These are phyloP conservation scores for Girardinus metallicus DNA, from an alignment of 2,797 vertebrate genomes.

Conservation along the genomic window DNA sequence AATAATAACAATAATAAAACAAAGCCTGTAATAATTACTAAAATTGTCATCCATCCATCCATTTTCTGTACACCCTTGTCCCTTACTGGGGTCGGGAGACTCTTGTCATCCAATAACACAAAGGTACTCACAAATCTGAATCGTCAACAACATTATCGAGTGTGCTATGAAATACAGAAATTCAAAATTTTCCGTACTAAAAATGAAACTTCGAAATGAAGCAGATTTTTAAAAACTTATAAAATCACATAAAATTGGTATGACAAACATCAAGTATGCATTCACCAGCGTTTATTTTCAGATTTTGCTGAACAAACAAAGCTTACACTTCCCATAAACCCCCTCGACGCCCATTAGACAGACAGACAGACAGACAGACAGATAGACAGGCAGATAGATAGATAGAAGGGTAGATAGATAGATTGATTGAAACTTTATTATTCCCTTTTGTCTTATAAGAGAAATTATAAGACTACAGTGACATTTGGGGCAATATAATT, in stretches of 20 bases:
- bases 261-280: background rate
- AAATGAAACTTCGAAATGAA: background rate
- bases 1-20: background rate
- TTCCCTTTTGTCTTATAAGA: too few relatives aligned
- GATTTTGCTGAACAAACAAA: background rate
- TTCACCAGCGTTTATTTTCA: background rate
- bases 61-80: too few relatives aligned
- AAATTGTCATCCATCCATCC: too few relatives aligned
- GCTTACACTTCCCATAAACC: constrained; percentile 62
- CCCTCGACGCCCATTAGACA: background rate
- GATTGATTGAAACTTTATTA: too few relatives aligned
- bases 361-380: too few relatives aligned
- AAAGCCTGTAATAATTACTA: background rate
- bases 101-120: background rate
- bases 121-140: background rate
- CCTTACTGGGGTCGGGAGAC: too few relatives aligned
- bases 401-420: too few relatives aligned
- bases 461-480: background rate
- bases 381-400: too few relatives aligned
- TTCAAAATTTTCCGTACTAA: background rate
- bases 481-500: background rate
- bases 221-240: background rate
- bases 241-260: background rate
- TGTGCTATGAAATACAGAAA: background rate
- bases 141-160: background rate